phyloP scores from a whole-genome alignment of 2,113 vertebrate species.

The Struthio camelus region DNA sequence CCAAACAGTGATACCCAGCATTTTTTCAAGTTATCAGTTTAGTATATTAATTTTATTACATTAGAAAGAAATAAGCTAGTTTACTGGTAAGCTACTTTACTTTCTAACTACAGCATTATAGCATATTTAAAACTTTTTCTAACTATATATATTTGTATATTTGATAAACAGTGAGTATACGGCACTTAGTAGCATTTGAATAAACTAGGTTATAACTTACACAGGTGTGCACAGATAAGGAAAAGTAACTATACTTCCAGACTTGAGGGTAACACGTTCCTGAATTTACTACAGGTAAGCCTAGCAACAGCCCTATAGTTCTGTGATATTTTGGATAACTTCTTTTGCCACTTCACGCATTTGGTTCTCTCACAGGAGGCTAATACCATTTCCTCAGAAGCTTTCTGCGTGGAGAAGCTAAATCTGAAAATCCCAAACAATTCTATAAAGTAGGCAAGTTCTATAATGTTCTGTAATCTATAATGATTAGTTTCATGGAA shows the following conservation, averaged over 20 bases:
- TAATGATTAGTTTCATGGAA: not conserved
- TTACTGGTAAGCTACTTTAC: not conserved
- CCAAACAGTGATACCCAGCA: not conserved
- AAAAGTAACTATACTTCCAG: not conserved
- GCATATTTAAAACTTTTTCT: not conserved
- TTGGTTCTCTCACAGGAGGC: not conserved
- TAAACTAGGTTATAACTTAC: not conserved
- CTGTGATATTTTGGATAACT: not conserved
- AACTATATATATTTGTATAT: not conserved
- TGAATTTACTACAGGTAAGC: not conserved
- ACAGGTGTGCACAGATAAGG: not conserved
- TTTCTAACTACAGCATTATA: not conserved
- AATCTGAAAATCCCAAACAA: not conserved
- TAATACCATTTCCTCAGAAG: not conserved
- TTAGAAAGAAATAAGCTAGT: not conserved
- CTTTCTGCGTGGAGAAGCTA: not conserved
- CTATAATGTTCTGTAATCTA: not conserved
- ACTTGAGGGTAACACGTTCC: not conserved
- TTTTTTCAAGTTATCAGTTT: not conserved
- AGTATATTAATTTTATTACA: not conserved
- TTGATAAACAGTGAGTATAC: not conserved
- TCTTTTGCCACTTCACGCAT: not conserved
- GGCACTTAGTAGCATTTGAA: not conserved
- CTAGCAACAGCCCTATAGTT: not conserved
- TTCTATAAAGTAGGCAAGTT: not conserved